Percentiles rank a stretch among this genome's conserved stretches.
Conservation (phyloP, 1,140 invertebrate genomes). For the Calephelis nemesis region DNA sequence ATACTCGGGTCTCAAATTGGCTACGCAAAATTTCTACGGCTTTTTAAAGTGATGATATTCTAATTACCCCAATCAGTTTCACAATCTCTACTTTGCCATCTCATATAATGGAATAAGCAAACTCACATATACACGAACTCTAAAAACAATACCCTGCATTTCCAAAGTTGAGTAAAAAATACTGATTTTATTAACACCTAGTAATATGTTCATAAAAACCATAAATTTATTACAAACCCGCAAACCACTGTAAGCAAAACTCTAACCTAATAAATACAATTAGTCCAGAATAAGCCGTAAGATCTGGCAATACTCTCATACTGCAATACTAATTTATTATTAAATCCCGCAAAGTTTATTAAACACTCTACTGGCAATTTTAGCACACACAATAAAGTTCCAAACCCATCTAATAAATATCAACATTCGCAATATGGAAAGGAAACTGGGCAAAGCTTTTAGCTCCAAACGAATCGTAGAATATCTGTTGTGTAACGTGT, state of each 20-base stretch:
- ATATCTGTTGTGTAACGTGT: constrained; percentile 17
- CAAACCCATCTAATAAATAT: constrained; percentile 20
- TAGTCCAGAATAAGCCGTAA: not conserved
- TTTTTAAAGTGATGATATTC: too few relatives aligned
- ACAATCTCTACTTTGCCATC: too few relatives aligned
- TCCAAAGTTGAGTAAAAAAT: too few relatives aligned
- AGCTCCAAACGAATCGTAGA: constrained; percentile 20
- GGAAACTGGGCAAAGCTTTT: constrained; percentile 21
- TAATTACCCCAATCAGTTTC: too few relatives aligned
- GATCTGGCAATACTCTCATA: constrained; percentile 4
- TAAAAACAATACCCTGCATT: too few relatives aligned
- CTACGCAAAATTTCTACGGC: too few relatives aligned
- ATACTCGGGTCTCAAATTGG: too few relatives aligned
- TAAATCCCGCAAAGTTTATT: constrained; percentile 12
- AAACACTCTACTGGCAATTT: constrained; percentile 15
- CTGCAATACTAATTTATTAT: constrained; percentile 13
- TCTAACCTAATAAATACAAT: not conserved
- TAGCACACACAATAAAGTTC: constrained; percentile 19
- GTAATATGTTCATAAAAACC: too few relatives aligned
- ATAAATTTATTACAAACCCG: not conserved
- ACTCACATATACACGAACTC: too few relatives aligned
- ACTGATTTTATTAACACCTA: too few relatives aligned
- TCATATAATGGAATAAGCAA: too few relatives aligned
- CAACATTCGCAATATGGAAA: constrained; percentile 21
- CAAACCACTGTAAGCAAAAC: not conserved